Evolutionary conservation across 2,888 invertebrate species (phyloP).

Genomic region (Hylaea fasciaria): DNA sequence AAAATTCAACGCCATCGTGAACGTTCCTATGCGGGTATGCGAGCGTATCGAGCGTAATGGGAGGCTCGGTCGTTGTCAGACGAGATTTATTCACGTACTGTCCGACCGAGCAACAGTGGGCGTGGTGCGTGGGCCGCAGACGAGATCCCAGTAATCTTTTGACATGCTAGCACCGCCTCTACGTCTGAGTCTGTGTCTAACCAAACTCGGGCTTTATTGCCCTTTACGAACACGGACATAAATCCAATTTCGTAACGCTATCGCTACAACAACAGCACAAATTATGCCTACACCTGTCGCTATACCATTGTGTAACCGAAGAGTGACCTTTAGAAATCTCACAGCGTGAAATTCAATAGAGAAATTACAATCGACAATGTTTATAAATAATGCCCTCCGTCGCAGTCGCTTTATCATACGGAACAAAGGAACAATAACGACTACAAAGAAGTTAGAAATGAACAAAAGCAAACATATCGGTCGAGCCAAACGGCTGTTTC

Average conservation of each 20-base stretch:
- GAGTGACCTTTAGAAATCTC: constrained; percentile 43
- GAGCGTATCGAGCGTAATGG: constrained; percentile 25
- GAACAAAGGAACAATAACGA: constrained; percentile 78
- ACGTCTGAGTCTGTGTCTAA: constrained; percentile 52
- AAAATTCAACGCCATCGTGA: constrained; percentile 27
- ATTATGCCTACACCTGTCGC: constrained; percentile 51
- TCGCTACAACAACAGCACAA: constrained; percentile 51
- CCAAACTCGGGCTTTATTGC: constrained; percentile 63
- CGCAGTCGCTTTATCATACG: constrained; percentile 63
- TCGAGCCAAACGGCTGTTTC: constrained; percentile 70
- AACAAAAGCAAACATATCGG: constrained; percentile 73
- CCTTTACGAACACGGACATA: constrained; percentile 49
- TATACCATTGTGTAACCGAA: constrained; percentile 43
- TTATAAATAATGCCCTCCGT: constrained; percentile 69
- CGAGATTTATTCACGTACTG: constrained; percentile 73
- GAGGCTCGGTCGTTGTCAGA: constrained; percentile 60
- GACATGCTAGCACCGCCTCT: constrained; percentile 53
- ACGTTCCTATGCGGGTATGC: constrained; percentile 42
- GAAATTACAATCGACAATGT: constrained; percentile 65
- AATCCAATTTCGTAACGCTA: constrained; percentile 27
- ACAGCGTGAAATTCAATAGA: constrained; percentile 48
- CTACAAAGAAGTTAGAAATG: constrained; percentile 77
- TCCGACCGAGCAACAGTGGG: constrained; percentile 53
- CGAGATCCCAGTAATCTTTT: constrained; percentile 56
- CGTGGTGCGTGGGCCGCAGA: constrained; percentile 72